Evolutionary conservation across 2,113 vertebrate genomes (phyloP), one percentile per base, ranked within the genome.

Genomic region (Opisthocomus hoazin): DNA sequence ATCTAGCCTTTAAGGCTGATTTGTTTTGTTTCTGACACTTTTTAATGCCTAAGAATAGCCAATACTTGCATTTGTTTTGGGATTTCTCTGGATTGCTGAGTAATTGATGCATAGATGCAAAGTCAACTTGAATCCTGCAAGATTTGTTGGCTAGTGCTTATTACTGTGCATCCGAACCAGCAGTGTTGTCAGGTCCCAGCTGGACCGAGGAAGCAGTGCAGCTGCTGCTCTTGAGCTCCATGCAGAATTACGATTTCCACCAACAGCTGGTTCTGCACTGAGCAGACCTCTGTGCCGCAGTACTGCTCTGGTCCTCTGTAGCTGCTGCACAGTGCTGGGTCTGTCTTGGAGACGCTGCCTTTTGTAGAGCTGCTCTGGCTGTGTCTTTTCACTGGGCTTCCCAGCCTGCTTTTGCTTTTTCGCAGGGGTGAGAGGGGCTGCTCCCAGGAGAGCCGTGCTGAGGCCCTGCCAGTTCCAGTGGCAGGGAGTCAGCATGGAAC

Each of bases 401-500:
- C 41, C 27, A 22, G 15, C 70, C 37, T 60, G 56, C 29, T 70
- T 48, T 63, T 75, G 36, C 46, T 82, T 61, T 56, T 36, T 61
- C 34, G 12, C 53, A 61, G 41, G 23, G 17, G 6, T 39, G 60
- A 82, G 43, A 66, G 76, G 15, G 21, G 29, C 41, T 61, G 56
- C 37, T 36, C 10, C 9, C 43, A 54, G 32, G 29, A 36, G 37
- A 58, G 21, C 37, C 0, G 1, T 32, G 32, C 65, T 37, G 37
- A 32, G 39, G 4, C 20, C 11, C 19, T 12, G 39, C 24, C 36
- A 29, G 36, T 79, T 85, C 34, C 41, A 20, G 37, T 23, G 64
- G 26, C 1, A 3, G 17, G 50, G n/a, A 43, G 4, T 24, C 3
- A 5, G 13, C 1, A 0, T 65, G 27, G 24, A 41, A 19, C 32